Base-by-base conservation (phyloP, 1,140 invertebrate genomes). In the Phortica variegata region DNA sequence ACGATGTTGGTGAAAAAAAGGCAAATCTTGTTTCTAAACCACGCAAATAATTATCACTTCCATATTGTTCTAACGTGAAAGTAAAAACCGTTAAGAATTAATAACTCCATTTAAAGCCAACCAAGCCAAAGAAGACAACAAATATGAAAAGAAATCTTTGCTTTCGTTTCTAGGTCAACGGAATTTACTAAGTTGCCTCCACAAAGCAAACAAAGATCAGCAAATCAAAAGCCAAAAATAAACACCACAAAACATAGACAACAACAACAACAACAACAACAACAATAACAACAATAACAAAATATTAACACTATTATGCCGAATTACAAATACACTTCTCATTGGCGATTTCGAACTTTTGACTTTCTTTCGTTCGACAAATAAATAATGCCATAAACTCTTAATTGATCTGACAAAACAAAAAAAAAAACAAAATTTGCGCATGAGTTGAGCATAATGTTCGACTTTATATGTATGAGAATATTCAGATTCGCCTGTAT, bases 11-110 rank as follows among this genome's bases (percentile, higher is more conserved):
- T 54, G 43, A 26, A 26, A 26, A 6, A 6, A 6, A 26, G 5
- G 5, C 10, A 26, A 6, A 10, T 26, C 5, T 26, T 26, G 5
- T 10, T 26, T 26, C 23, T 10, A 26, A 5, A 26, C 10, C 5
- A 26, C 5, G 10, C 43, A 54, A 52, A 66, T 66, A 66, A 68
- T 66, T 66, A 66, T 68, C 63, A 54, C 53, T 49, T 66, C 59
- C 60, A 68, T 66, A 66, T 66, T 66, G 63, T 68, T 66, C 63
- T 66, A 68, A 60, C 59, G 63, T 68, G 63, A 66, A 66, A 66
- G 63, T 66, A 66, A 66, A 66, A 66, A 62, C 63, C 63, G 63
- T 66, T 68, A 66, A 66, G 63, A 66, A 66, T 68, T 66, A 66
- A 66, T 66, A 66, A 60, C 63, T 66, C 61, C 61, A 44, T 34